phyloP scores from a whole-genome alignment of 2,797 vertebrate species.

The Valencia hispanica region DNA sequence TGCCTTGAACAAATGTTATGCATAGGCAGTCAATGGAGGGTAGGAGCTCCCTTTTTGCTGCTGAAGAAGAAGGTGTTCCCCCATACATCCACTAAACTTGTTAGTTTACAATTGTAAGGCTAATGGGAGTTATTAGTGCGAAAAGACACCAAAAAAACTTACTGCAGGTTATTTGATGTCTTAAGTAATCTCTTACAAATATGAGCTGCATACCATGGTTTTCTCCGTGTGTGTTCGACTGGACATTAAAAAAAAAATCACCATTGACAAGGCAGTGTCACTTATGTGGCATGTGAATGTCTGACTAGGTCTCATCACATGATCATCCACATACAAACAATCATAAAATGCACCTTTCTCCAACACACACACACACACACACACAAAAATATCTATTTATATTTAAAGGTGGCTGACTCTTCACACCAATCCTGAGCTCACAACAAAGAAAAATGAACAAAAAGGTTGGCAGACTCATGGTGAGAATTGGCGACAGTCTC shows the following conservation, averaged over 20 bases:
- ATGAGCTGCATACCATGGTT: background rate
- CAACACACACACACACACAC: conserved; percentile 35
- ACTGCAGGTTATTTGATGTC: background rate
- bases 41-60: background rate
- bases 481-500: conserved; percentile 82
- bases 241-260: background rate
- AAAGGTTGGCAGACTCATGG: conserved; percentile 60
- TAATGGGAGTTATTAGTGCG: background rate
- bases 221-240: background rate
- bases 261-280: background rate
- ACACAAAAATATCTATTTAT: conserved; percentile 46
- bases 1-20: background rate
- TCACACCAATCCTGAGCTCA: conserved; percentile 66
- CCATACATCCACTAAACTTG: too few species aligned
- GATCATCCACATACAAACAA: conserved; percentile 14
- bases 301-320: conserved; percentile 18
- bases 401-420: conserved; percentile 74
- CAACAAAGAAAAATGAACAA: conserved; percentile 78
- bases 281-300: background rate
- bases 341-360: conserved; percentile 19
- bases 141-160: background rate
- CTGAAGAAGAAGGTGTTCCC: too few species aligned
- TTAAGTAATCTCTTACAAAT: background rate
- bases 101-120: background rate
- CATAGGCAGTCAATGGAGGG: background rate